Conservation (phyloP, 2,113 vertebrate genomes). For the Ctenodactylus gundi region DNA sequence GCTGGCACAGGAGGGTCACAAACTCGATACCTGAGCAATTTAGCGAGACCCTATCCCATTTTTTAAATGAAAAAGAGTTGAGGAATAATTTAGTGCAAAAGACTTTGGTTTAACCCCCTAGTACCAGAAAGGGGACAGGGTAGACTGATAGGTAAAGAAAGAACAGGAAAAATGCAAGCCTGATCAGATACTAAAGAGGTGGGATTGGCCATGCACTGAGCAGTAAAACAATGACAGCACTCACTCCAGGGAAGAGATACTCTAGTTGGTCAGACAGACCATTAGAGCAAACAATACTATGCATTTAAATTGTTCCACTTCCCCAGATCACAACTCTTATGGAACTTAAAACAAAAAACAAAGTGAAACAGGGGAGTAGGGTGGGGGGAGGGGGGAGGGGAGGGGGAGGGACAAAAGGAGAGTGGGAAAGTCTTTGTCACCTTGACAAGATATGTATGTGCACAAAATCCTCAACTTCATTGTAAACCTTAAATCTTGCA, state of each 20-base stretch:
- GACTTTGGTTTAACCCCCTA: too few species aligned
- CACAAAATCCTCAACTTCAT: too few species aligned
- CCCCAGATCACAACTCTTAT: too few species aligned
- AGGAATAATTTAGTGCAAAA: background rate
- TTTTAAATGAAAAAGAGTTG: background rate
- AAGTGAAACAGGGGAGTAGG: too few species aligned
- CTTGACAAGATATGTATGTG: too few species aligned
- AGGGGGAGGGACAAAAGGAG: too few species aligned
- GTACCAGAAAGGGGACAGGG: background rate
- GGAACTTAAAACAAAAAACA: too few species aligned
- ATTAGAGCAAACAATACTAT: constrained; percentile 2
- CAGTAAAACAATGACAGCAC: constrained; percentile 28
- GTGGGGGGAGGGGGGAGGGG: too few species aligned
- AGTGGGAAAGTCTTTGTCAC: too few species aligned
- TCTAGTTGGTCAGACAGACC: background rate
- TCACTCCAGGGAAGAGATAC: background rate
- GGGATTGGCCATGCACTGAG: background rate
- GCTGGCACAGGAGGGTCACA: too few species aligned
- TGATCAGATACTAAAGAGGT: constrained; percentile 1
- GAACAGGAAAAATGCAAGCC: background rate
- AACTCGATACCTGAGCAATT: background rate
- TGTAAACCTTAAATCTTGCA: too few species aligned
- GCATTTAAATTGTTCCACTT: constrained; percentile 41
- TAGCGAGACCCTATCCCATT: background rate
- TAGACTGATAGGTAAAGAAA: background rate